Conservation (phyloP, 2,888 invertebrate genomes). For the Exephanes ischioxanthus region DNA sequence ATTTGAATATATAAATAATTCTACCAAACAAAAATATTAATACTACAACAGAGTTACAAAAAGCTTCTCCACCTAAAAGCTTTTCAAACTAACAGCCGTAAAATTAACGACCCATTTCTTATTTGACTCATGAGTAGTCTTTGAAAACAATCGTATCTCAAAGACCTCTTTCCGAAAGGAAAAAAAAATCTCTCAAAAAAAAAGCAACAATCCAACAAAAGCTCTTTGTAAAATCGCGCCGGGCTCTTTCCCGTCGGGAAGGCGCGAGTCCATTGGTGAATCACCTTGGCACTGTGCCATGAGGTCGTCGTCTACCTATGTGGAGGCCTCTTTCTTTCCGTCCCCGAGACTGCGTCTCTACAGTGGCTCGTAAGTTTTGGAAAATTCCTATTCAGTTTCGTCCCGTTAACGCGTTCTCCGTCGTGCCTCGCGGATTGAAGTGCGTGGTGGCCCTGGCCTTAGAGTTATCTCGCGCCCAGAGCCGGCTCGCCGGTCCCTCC, state of each 20-base stretch:
- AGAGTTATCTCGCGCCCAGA: constrained; percentile 35
- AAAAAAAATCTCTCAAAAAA: not conserved
- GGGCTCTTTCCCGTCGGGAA: constrained; percentile 12
- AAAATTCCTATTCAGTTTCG: constrained; percentile 58
- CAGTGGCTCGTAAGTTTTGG: constrained; percentile 10
- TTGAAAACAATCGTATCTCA: too few species aligned
- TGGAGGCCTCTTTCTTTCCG: constrained; percentile 19
- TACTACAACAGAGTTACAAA: too few species aligned
- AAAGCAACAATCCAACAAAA: constrained; percentile 3
- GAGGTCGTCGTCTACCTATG: constrained; percentile 56
- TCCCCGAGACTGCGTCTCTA: constrained; percentile 25
- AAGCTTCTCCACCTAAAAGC: too few species aligned
- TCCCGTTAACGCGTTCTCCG: not conserved
- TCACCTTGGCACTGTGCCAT: constrained; percentile 77
- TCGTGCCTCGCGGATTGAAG: not conserved
- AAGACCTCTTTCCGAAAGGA: not conserved
- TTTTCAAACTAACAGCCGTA: too few species aligned
- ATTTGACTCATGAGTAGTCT: too few species aligned
- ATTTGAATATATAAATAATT: too few species aligned
- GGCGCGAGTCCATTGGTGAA: constrained; percentile 72
- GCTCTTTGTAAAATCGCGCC: constrained; percentile 30
- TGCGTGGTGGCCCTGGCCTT: constrained; percentile 60
- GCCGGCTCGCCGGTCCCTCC: constrained; percentile 13
- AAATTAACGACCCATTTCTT: too few species aligned
- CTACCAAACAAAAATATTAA: too few species aligned